phyloP scores from a whole-genome alignment of 2,797 vertebrate genomes.

The Crocodylus rhombifer region DNA sequence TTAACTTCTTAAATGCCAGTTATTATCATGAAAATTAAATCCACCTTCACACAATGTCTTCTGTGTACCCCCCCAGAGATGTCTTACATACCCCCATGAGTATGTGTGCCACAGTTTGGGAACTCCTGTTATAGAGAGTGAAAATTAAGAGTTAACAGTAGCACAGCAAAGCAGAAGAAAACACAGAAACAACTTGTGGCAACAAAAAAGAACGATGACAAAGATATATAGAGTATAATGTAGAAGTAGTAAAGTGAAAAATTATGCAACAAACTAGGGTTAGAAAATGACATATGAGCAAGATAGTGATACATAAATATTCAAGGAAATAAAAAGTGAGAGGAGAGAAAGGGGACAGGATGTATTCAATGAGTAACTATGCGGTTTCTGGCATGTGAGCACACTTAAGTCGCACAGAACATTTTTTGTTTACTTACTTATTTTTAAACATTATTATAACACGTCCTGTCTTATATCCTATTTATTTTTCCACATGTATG shows the following conservation, averaged over 20 bases:
- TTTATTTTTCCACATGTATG: neutral
- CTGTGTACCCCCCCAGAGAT: too few relatives aligned
- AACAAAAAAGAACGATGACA: conserved; percentile 26
- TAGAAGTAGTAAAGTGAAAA: neutral
- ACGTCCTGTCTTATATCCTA: neutral
- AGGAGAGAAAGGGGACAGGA: neutral
- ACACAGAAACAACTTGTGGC: conserved; percentile 56
- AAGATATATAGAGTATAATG: neutral
- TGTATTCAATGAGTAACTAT: neutral
- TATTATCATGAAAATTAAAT: too few relatives aligned
- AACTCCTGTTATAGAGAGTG: neutral
- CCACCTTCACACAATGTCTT: too few relatives aligned
- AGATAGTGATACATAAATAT: too few relatives aligned
- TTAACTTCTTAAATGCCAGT: too few relatives aligned
- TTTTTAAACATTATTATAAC: neutral
- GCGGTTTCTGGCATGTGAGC: neutral
- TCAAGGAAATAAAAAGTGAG: too few relatives aligned
- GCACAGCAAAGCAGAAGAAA: conserved; percentile 13
- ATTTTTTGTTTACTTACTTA: neutral
- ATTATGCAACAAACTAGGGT: too few relatives aligned
- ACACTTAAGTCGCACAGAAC: neutral
- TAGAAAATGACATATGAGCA: too few relatives aligned
- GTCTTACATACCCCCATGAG: too few relatives aligned
- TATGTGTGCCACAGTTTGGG: too few relatives aligned
- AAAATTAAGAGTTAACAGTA: neutral